Base-by-base conservation (phyloP, 2,113 vertebrate genomes). In the Atherinomorus stipes region DNA sequence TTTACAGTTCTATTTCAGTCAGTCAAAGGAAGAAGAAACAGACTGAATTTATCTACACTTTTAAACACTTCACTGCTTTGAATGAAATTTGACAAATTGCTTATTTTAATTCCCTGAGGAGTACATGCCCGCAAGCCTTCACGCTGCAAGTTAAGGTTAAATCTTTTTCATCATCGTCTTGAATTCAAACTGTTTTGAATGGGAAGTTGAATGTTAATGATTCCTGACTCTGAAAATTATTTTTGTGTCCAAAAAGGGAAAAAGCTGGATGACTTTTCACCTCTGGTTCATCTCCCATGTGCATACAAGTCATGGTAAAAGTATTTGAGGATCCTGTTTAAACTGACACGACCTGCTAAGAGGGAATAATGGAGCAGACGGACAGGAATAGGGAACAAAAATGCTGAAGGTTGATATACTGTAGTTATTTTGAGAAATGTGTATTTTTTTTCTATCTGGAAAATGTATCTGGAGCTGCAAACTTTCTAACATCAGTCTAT, bases 21-120 rank as follows among this genome's bases (percentile, higher is more conserved):
- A 81, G 59, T 85, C 87, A 84, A 71, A 84, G 77, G 77, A 34
- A 50, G 62, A 50, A 49, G 74, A 80, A 80, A 65, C 80, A 71
- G 38, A 81, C 26, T 82, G 67, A 85, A 86, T 81, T 64, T 71
- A 81, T 73, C 85, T 58, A 56, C 60, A 28, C 61, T 67, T 80
- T 80, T 59, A 84, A 73, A 66, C 51, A 57, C 77, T 74, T 78
- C 51, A 40, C 51, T 56, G 83, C 85, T 74, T 73, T 81, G 81
- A 87, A 89, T 89, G 78, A 83, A 83, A 71, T 84, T 74, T 89
- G 89, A 91, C 89, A 91, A 90, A 92, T 83, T 89, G 75, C 87
- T 87, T 49, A 80, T 88, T 84, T 76, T 38, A 87, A 88, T 71
- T 85, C 88, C 85, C 88, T 42, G 25, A 60, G 77, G 90, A 78